A percentile compares a stretch with the other conserved stretches of the same genome.
Evolutionary conservation across 2,888 invertebrate species (phyloP).

Genomic region (Tenthredo amoena): DNA sequence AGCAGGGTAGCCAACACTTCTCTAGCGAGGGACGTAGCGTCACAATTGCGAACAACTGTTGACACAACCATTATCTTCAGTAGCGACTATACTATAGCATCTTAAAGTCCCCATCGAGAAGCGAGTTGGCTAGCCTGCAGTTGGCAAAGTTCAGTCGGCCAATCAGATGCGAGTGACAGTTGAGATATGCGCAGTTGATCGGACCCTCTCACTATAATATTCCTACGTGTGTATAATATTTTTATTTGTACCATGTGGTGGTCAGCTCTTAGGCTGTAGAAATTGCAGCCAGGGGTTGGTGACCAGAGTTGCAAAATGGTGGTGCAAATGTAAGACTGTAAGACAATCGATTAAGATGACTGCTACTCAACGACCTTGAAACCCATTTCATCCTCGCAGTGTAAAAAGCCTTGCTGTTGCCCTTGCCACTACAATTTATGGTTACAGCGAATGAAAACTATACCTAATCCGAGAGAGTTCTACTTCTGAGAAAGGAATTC

Average conservation of each 20-base stretch:
- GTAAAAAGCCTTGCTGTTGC: background rate
- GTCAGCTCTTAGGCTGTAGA: background rate
- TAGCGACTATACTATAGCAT: background rate
- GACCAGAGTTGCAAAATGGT: background rate
- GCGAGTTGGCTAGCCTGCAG: background rate
- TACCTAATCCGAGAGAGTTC: background rate
- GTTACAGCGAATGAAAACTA: background rate
- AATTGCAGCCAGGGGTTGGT: background rate
- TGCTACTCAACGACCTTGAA: background rate
- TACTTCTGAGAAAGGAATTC: background rate
- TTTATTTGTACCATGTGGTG: background rate
- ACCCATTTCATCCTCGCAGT: background rate
- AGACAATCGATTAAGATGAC: background rate
- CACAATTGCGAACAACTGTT: background rate
- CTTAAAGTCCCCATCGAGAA: background rate
- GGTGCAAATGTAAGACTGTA: background rate
- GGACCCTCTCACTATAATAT: background rate
- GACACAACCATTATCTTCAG: background rate
- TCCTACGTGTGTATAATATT: background rate
- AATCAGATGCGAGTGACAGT: background rate
- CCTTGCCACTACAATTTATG: background rate
- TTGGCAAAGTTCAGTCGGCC: background rate
- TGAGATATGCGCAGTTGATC: background rate
- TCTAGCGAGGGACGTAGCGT: background rate
- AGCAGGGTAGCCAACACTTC: background rate